Conservation (phyloP, 2,888 invertebrate species). For the Spilosoma lubricipeda region DNA sequence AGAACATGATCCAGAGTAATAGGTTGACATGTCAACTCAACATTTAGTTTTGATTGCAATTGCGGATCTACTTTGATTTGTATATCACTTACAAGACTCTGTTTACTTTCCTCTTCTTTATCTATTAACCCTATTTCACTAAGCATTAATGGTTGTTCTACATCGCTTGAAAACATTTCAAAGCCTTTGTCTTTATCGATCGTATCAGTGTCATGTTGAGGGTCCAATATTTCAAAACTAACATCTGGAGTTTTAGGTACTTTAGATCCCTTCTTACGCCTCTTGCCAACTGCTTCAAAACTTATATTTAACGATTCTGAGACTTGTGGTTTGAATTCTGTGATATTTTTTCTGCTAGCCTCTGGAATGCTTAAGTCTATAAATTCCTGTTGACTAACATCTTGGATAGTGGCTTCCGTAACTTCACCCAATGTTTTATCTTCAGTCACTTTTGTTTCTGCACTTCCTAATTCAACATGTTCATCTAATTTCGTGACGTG, state of each 20-base stretch:
- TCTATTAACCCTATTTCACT: conserved; percentile 34
- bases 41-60: conserved; percentile 12
- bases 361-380: conserved; percentile 17
- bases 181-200: conserved; percentile 11
- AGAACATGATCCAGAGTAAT: conserved; percentile 31
- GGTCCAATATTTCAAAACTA: conserved; percentile 25
- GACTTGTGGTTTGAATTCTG: conserved; percentile 31
- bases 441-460: conserved; percentile 4
- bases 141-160: conserved; percentile 25
- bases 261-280: conserved; percentile 57
- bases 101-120: conserved; percentile 23
- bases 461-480: conserved; percentile 11
- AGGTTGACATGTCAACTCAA: not conserved
- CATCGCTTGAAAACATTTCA: conserved; percentile 10
- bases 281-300: conserved; percentile 52
- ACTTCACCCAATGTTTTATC: conserved; percentile 2
- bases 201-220: conserved; percentile 22
- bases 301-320: conserved; percentile 38
- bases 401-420: not conserved
- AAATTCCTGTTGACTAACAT: not conserved
- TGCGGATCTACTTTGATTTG: conserved; percentile 21
- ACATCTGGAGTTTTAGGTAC: conserved; percentile 38
- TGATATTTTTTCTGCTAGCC: conserved; percentile 21
- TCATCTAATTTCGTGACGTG: conserved; percentile 20
- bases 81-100: conserved; percentile 21